Evolutionary conservation across 92 coral and sea anemone species (phyloP).

Genomic region (Epizoanthus scotinus): DNA sequence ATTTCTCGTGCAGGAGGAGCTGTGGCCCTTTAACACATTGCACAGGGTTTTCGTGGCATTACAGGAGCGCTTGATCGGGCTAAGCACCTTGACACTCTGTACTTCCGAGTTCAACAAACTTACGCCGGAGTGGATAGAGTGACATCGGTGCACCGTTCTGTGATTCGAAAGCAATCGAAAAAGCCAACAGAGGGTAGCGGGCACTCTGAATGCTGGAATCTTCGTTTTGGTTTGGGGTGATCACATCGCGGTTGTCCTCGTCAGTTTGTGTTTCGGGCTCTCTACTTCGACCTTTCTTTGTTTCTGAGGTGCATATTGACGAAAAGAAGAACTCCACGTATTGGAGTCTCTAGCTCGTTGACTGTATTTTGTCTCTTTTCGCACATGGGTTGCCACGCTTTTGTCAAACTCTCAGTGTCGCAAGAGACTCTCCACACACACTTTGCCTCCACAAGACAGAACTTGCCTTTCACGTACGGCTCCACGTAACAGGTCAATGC

Average conservation of each 20-base stretch:
- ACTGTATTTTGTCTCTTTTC: conserved; percentile 14
- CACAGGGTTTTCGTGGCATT: conserved; percentile 8
- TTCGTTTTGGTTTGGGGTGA: neutral
- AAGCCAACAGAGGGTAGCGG: conserved; percentile 25
- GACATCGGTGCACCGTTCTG: conserved; percentile 37
- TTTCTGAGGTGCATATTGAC: neutral
- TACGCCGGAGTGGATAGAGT: too few species aligned
- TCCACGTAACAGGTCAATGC: neutral
- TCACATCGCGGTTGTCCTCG: conserved; percentile 11
- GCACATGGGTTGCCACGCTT: conserved; percentile 27
- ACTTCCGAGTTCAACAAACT: too few species aligned
- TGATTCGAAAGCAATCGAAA: conserved; percentile 34
- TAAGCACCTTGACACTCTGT: too few species aligned
- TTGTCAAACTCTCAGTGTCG: neutral
- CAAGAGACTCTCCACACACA: conserved; percentile 6
- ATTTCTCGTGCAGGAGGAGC: conserved; percentile 13
- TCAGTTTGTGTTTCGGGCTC: neutral
- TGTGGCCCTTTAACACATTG: conserved; percentile 32
- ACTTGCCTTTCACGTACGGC: neutral
- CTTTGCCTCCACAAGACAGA: neutral
- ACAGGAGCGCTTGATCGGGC: too few species aligned
- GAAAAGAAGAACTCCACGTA: conserved; percentile 35
- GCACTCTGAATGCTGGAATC: neutral
- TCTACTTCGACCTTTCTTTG: neutral
- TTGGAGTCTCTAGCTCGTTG: neutral